A percentile compares a stretch with the other conserved stretches of the same genome.
phyloP scores from a whole-genome alignment of 2,797 vertebrate genomes.

The Pseudopleuronectes americanus region DNA sequence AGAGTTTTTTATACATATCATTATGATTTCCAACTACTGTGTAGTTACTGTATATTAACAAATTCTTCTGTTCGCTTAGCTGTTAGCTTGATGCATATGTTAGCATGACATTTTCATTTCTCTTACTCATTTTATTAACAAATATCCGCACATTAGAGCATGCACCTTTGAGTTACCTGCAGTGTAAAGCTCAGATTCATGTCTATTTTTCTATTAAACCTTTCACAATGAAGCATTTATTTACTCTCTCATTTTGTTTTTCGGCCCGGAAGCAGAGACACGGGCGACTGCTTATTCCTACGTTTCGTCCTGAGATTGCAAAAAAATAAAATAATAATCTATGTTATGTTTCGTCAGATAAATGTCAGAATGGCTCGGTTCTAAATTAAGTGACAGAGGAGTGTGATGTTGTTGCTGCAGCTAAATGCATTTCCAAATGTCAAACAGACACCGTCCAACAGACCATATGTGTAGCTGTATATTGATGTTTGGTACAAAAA shows the following conservation, averaged over 20 bases:
- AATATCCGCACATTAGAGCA: constrained; percentile 69
- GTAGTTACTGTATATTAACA: constrained; percentile 84
- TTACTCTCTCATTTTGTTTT: constrained; percentile 52
- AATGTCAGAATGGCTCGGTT: constrained; percentile 66
- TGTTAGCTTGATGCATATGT: constrained; percentile 63
- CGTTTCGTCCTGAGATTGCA: constrained; percentile 50
- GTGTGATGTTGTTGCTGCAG: constrained; percentile 43
- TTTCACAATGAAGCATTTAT: constrained; percentile 66
- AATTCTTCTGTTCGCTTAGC: constrained; percentile 63
- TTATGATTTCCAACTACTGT: constrained; percentile 83
- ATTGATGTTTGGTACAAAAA: constrained; percentile 74
- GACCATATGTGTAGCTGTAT: constrained; percentile 75
- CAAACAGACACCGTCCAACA: constrained; percentile 60
- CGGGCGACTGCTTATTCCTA: constrained; percentile 35
- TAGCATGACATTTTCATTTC: constrained; percentile 71
- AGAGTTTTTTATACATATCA: constrained; percentile 76
- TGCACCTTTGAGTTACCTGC: constrained; percentile 70
- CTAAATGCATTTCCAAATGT: constrained; percentile 73
- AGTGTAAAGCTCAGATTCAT: constrained; percentile 72
- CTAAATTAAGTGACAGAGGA: constrained; percentile 40
- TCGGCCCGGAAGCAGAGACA: constrained; percentile 45
- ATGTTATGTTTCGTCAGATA: constrained; percentile 65
- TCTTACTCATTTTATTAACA: constrained; percentile 64
- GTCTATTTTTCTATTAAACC: constrained; percentile 83
- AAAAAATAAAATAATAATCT: constrained; percentile 52